Percentiles rank a stretch among this genome's conserved stretches.
phyloP scores from a whole-genome alignment of 2,797 vertebrate genomes.

The Moxostoma hubbsi region DNA sequence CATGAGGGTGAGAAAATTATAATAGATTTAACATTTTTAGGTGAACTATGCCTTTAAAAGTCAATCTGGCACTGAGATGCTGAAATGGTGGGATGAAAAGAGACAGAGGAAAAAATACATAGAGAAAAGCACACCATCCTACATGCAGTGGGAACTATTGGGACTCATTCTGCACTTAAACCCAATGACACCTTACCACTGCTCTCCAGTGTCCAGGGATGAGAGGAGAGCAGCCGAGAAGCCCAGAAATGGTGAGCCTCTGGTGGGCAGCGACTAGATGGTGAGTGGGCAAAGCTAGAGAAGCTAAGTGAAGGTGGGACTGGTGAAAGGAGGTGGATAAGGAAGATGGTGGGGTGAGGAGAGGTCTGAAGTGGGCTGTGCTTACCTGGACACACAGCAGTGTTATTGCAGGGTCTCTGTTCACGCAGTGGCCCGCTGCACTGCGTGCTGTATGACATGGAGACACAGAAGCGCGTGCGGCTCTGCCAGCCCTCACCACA shows the following conservation, averaged over 20 bases:
- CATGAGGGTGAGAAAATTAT: too few species aligned
- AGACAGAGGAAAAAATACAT: constrained; percentile 30
- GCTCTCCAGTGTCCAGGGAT: constrained; percentile 27
- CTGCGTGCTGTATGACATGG: constrained; percentile 96
- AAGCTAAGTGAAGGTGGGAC: constrained; percentile 33
- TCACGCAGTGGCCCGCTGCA: constrained; percentile 96
- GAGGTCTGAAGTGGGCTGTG: constrained; percentile 43
- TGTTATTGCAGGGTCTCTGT: constrained; percentile 86
- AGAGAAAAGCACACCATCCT: constrained; percentile 37
- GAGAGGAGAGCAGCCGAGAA: constrained; percentile 5
- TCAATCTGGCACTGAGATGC: neutral
- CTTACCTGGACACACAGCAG: constrained; percentile 83
- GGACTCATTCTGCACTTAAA: constrained; percentile 37
- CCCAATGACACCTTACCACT: constrained; percentile 45
- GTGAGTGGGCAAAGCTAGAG: constrained; percentile 51
- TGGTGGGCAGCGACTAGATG: constrained; percentile 26
- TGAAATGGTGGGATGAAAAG: constrained; percentile 34
- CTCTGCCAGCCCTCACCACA: constrained; percentile 98
- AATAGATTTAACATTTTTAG: too few species aligned
- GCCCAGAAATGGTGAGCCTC: constrained; percentile 22
- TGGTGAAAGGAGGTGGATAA: constrained; percentile 14
- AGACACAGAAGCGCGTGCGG: constrained; percentile 94
- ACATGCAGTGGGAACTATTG: constrained; percentile 43
- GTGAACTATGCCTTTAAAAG: neutral
- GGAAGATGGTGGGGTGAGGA: constrained; percentile 45